Conservation (phyloP, 2,888 invertebrate species). For the Drosophila buzzatii region DNA sequence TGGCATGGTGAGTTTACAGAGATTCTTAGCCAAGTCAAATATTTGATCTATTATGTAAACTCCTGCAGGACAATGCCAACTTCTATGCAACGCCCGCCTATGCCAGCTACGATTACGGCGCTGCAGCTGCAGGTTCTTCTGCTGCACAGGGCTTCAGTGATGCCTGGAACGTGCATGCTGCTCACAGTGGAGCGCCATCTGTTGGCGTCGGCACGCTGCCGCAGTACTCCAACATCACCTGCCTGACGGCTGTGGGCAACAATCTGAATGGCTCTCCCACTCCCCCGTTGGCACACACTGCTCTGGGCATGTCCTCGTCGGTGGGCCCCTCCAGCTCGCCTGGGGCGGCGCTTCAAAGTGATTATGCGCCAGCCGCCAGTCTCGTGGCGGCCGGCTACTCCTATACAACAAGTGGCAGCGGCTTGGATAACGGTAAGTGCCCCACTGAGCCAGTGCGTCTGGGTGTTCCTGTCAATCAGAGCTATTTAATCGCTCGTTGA, state of each 20-base stretch:
- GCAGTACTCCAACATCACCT: constrained; percentile 84
- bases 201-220: constrained; percentile 73
- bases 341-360: constrained; percentile 79
- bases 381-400: constrained; percentile 83
- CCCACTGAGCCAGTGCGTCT: constrained; percentile 29
- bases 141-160: constrained; percentile 74
- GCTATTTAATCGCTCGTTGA: constrained; percentile 48
- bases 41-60: background rate
- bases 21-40: background rate
- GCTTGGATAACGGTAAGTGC: constrained; percentile 84
- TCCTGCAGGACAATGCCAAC: constrained; percentile 82
- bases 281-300: constrained; percentile 80
- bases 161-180: constrained; percentile 81
- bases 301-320: constrained; percentile 54
- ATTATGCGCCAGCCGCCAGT: constrained; percentile 81
- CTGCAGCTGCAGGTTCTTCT: constrained; percentile 39
- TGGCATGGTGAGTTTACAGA: constrained; percentile 70
- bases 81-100: constrained; percentile 83
- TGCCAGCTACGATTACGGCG: constrained; percentile 80
- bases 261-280: constrained; percentile 71
- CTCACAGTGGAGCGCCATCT: constrained; percentile 66
- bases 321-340: constrained; percentile 61
- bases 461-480: constrained; percentile 80
- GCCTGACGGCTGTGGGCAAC: constrained; percentile 62
- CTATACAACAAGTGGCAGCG: constrained; percentile 75